phyloP scores from a whole-genome alignment of 2,113 vertebrate species.

The Copsychus sechellarum region DNA sequence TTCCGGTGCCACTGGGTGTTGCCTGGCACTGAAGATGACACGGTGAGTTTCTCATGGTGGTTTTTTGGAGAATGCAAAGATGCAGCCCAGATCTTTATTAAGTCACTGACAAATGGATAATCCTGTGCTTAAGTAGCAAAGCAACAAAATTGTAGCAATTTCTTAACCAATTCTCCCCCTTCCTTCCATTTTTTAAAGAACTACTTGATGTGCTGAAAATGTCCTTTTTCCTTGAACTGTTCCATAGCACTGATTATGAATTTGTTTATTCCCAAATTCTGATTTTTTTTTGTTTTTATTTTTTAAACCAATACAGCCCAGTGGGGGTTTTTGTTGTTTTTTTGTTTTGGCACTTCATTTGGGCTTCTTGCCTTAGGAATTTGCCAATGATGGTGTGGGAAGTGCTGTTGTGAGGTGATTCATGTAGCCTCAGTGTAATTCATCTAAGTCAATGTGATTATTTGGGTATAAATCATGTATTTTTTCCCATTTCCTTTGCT shows the following conservation, averaged over 20 bases:
- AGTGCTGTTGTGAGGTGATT: neutral
- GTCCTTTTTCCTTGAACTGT: neutral
- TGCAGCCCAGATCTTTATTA: neutral
- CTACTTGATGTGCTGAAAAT: neutral
- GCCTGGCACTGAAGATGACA: conserved; percentile 81
- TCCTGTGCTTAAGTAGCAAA: neutral
- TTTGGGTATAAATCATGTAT: neutral
- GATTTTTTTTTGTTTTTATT: neutral
- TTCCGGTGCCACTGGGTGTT: conserved; percentile 96
- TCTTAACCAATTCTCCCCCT: neutral
- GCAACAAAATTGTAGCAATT: neutral
- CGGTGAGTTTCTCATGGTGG: conserved; percentile 63
- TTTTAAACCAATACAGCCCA: neutral
- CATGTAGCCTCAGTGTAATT: neutral
- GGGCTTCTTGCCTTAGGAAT: neutral
- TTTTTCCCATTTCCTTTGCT: neutral
- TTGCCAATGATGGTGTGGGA: neutral
- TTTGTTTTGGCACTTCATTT: neutral
- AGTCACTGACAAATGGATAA: neutral
- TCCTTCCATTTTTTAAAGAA: neutral
- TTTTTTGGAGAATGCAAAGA: neutral
- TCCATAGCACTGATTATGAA: neutral
- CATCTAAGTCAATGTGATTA: neutral
- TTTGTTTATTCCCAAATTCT: neutral
- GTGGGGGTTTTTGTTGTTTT: fast-evolving